Evolutionary conservation across 1,140 invertebrate species (phyloP).

Genomic region (Tetramorium simillimum): DNA sequence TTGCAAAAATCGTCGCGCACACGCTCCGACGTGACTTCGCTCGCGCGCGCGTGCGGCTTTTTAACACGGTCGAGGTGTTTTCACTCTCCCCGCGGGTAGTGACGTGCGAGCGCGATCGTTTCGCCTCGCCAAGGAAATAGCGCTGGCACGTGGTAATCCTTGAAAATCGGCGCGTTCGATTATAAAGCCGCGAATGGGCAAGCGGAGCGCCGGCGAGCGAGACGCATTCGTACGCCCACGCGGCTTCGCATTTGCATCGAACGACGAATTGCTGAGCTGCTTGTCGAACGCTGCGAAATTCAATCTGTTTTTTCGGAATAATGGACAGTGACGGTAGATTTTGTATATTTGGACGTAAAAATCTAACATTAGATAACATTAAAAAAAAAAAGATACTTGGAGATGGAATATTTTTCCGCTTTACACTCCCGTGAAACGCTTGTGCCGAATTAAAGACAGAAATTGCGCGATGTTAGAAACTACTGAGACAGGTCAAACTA

Average conservation of each 20-base stretch:
- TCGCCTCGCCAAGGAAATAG: conserved; percentile 18
- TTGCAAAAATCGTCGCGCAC: conserved; percentile 30
- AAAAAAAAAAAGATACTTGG: background rate
- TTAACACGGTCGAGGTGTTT: conserved; percentile 45
- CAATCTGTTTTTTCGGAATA: background rate
- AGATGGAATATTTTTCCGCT: background rate
- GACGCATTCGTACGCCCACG: conserved; percentile 24
- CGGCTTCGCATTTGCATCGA: conserved; percentile 30
- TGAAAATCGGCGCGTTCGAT: conserved; percentile 66
- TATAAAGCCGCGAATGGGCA: conserved; percentile 43
- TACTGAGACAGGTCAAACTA: background rate
- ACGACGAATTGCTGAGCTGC: conserved; percentile 20
- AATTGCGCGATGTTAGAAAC: background rate
- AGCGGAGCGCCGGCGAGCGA: background rate
- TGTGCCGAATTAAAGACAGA: background rate
- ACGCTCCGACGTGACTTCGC: conserved; percentile 44
- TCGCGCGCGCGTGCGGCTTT: background rate
- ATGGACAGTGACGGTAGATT: background rate
- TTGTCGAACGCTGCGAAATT: conserved; percentile 20
- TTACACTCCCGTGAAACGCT: background rate
- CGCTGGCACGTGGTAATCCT: conserved; percentile 55
- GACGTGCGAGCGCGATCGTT: conserved; percentile 28
- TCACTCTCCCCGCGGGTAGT: conserved; percentile 31
- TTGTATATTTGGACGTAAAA: background rate
- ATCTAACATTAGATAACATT: background rate